Conservation (phyloP, 2,797 vertebrate genomes). For the Oreochromis grahami region DNA sequence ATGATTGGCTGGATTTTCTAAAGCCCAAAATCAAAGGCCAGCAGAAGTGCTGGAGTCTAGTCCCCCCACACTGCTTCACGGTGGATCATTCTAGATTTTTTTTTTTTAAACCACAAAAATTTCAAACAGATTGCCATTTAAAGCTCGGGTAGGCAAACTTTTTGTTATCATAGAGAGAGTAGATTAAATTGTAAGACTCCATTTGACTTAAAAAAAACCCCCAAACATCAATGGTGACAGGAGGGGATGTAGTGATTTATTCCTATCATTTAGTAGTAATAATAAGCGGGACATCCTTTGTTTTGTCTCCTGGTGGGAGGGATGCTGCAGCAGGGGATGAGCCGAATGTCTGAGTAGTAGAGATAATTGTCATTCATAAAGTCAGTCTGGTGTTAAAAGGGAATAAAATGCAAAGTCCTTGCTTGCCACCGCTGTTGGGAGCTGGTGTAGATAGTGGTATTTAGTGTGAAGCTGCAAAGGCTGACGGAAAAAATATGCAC, state of each 20-base stretch:
- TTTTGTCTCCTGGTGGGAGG: constrained; percentile 25
- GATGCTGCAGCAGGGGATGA: constrained; percentile 21
- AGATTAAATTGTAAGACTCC: neutral
- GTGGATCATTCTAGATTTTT: neutral
- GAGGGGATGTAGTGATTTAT: constrained; percentile 52
- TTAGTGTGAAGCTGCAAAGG: neutral
- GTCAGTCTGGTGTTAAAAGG: constrained; percentile 38
- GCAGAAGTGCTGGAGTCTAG: neutral
- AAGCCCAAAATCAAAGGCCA: neutral
- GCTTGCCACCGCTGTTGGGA: neutral
- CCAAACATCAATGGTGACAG: constrained; percentile 20
- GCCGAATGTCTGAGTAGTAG: constrained; percentile 25
- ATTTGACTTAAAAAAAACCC: neutral
- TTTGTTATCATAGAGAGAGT: neutral
- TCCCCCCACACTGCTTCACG: neutral
- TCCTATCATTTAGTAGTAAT: constrained; percentile 51
- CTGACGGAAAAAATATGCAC: neutral
- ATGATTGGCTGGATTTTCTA: neutral
- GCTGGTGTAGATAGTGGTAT: neutral
- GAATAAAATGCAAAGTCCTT: constrained; percentile 7
- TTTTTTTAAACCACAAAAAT: neutral
- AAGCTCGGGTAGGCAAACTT: too few relatives aligned
- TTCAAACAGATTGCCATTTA: neutral
- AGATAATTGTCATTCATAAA: constrained; percentile 52
- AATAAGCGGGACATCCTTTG: constrained; percentile 41